Evolutionary conservation across 1,140 invertebrate genomes (phyloP), one percentile per base, ranked within the genome.

Genomic region (Euura lappo): DNA sequence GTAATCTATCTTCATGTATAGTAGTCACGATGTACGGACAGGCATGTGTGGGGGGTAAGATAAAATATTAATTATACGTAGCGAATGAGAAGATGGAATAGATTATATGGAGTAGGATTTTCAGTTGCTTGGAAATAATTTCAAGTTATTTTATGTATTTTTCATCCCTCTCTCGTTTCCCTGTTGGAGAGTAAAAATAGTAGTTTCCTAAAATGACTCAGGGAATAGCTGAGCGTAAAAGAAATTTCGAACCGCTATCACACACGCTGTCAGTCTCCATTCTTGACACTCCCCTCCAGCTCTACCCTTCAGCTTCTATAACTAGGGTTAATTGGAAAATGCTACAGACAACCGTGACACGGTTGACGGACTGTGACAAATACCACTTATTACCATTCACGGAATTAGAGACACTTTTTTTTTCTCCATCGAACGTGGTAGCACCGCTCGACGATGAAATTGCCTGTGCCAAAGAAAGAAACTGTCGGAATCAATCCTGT

Each of bases 401-500:
- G 51, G 13, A 60, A 60, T 60, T 60, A 60, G 51, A 60, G 10
- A 8, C 13, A 60, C 2, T n/a, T n/a, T 11, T 11, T 60, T 60
- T 60, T 60, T 60, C 51, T 6, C 8, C 6, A 1, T 5, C 51
- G 10, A 6, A 60, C 3, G 51, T n/a, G 13, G 51, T 8, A 60
- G 13, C 51, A n/a, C 6, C 51, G 13, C 51, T 60, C 51, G 51
- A 60, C 51, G 51, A 60, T 60, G 51, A 60, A 60, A 60, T 60
- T 60, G 51, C 51, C 51, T 60, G 51, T 60, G 51, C 51, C 51
- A 60, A 60, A 60, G 51, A 60, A 60, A 60, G 51, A 60, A 60
- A 60, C 13, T 60, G 8, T 60, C 51, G 51, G 51, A 60, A 60
- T 60, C 51, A 60, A 60, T 60, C 51, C 51, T 60, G 6, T 11